Base-by-base conservation (phyloP, 2,797 vertebrate species). In the Ctenopoma kingsleyae region DNA sequence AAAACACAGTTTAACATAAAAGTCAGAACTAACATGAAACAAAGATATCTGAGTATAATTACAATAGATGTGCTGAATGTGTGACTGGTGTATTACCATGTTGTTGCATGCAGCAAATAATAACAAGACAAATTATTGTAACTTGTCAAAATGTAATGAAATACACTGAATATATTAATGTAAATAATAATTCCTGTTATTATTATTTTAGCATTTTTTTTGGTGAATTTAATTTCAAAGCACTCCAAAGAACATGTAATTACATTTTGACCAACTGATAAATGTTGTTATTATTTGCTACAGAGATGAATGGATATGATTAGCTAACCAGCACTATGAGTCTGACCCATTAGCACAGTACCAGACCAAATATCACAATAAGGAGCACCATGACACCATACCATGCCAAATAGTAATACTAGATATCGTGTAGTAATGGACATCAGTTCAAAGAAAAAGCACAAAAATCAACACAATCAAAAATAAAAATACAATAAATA, bases 21-120 rank as follows among this genome's bases (percentile, higher is more conserved):
- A 60, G 7, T 49, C 6, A 12, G n/a, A 60, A 55, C 17, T 2
- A 32, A 32, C 30, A 32, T 32, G 30, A 32, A 32, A 32, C 52
- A 50, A n/a, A 67, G 64, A 71, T 69, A 32, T 57, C n/a, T 51
- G 41, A 70, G 57, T 10, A 20, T 25, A 15, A 27, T 36, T 23
- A 52, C 63, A 65, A 5, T 52, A 58, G 16, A 64, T 6, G 58
- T 61, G 38, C 48, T 69, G 23, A 53, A 72, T 78, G 58, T 20
- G 49, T 58, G 7, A 47, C 16, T 59, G 66, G 40, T 59, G 17
- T 23, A 5, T 23, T 41, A 44, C 36, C 23, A 62, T 19, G 51
- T 64, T n/a, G n/a, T 47, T 15, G 47, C 47, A 73, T 55, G 76
- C 56, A 75, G 77, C 63, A 80, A 86, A 85, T 67, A 59, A 86